These are phyloP conservation scores for Hypanus sabinus DNA, from an alignment of 2,113 vertebrate genomes.

Conservation along the genomic window DNA sequence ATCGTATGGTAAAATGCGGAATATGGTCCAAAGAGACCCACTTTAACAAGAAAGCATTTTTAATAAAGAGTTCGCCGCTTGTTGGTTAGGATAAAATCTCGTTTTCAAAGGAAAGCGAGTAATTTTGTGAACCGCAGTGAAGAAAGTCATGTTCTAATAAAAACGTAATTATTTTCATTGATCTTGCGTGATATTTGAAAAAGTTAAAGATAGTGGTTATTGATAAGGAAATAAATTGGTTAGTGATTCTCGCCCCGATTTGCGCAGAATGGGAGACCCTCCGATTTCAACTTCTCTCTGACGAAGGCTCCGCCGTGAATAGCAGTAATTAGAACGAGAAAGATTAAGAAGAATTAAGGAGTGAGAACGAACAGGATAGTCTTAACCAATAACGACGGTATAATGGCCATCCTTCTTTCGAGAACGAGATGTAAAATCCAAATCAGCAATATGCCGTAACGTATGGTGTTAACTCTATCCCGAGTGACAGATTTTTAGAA, in stretches of 20 bases:
- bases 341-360: not conserved
- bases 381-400: not conserved
- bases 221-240: not conserved
- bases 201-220: not conserved
- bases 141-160: not conserved
- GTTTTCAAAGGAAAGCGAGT: too few species aligned
- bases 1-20: not conserved
- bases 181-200: not conserved
- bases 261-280: not conserved
- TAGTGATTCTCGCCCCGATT: not conserved
- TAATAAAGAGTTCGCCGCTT: not conserved
- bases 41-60: not conserved
- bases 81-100: not conserved
- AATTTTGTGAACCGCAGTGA: not conserved
- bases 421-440: not conserved
- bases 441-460: not conserved
- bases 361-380: not conserved
- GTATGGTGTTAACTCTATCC: not conserved
- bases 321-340: not conserved
- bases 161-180: not conserved
- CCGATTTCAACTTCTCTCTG: not conserved
- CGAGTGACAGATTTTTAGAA: not conserved
- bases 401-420: not conserved
- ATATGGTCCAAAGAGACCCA: not conserved
- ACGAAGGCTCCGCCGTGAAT: not conserved